Evolutionary conservation across 2,888 invertebrate genomes (phyloP), one percentile per base, ranked within the genome.

Genomic region (Diabrotica balteata): DNA sequence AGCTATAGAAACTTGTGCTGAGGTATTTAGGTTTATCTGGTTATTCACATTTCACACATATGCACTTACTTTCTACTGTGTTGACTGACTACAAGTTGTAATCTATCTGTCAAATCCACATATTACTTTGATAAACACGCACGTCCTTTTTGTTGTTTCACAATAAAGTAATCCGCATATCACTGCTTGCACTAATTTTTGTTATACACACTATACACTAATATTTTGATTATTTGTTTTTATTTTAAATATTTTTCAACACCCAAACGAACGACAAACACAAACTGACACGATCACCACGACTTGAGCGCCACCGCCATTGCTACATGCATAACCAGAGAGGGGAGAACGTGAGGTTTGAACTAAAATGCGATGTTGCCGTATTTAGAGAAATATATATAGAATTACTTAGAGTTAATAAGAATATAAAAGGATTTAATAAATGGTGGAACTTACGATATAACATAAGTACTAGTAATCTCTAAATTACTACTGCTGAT

Each of bases 241-340:
- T 65, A 55, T 70, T 59, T 67, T 68, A 60, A 63, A 57, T 61
- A 66, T 57, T 69, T 62, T 63, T 63, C 53, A 62, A 54, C 46
- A 58, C 70, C 51, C 68, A 50, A 68, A 60, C 64, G 47, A 66
- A 68, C 70, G 69, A 65, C 72, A 54, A 65, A 67, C 67, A 60
- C 69, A 59, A 67, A 72, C 70, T 70, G 67, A 53, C 67, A 69
- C 47, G 67, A 78, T 75, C 76, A 77, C 76, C 76, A 78, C 77
- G 77, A 74, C 70, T 74, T 71, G 69, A 75, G 77, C 79, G 80
- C 79, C 79, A 79, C 72, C 76, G 75, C 71, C 72, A 69, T 74
- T 72, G 67, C 69, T 70, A 70, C 71, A 70, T 63, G 67, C 68
- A 69, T 68, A 52, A 69, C 44, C 69, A 64, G 66, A 51, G 63